Conservation (phyloP, 2,888 invertebrate genomes). For the Fabriciana adippe region DNA sequence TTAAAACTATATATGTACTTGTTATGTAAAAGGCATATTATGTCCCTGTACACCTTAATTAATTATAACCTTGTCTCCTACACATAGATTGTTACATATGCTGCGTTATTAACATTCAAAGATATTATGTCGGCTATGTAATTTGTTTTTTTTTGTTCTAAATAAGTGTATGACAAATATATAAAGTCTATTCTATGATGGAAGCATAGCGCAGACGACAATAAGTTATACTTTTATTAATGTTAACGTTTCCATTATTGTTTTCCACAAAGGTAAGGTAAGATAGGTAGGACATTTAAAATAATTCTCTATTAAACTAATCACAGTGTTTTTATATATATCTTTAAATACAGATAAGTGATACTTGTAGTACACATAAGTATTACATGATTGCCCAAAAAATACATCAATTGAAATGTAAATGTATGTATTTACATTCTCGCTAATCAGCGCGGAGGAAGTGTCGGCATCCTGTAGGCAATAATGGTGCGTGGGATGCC, state of each 20-base stretch:
- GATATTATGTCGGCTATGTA: neutral
- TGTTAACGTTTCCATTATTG: neutral
- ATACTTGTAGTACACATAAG: neutral
- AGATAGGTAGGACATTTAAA: no score
- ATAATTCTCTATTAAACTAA: neutral
- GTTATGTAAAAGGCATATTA: neutral
- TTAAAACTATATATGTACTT: no score
- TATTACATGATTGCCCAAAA: no score
- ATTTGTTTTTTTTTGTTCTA: neutral
- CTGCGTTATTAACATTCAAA: constrained; percentile 8
- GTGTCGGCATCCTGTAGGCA: constrained; percentile 34
- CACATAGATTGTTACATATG: neutral
- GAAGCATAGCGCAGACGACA: neutral
- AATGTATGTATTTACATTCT: constrained; percentile 2
- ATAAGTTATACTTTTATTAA: neutral
- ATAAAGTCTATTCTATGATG: neutral
- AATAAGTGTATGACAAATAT: neutral
- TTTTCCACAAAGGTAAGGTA: no score
- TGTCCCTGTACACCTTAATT: neutral
- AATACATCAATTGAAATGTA: neutral
- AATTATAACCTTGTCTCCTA: constrained; percentile 6
- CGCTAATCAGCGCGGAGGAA: constrained; percentile 19
- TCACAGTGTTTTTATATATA: neutral
- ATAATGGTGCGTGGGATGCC: constrained; percentile 35
- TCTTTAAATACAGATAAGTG: neutral